Percentiles rank a stretch among this genome's conserved stretches.
These are phyloP conservation scores for Ophion costatus DNA, from an alignment of 2,888 invertebrate species.

Conservation along the genomic window DNA sequence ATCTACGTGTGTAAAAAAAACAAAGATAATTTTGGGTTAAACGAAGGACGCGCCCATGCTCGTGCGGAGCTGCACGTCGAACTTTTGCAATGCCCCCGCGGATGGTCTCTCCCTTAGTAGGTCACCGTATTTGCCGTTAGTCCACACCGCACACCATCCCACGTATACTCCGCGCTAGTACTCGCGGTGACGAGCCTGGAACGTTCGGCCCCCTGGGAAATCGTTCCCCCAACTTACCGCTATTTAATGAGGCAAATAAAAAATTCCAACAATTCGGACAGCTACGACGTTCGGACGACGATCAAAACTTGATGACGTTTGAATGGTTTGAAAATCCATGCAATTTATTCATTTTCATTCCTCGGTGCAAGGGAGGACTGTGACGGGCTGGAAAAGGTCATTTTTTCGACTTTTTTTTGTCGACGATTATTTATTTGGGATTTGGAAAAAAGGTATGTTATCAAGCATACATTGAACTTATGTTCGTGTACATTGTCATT, in stretches of 20 bases:
- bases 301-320: too few species aligned
- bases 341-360: too few species aligned
- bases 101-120: slow-evolving; percentile 67
- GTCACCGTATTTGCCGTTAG: slow-evolving; percentile 77
- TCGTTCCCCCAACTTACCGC: background rate
- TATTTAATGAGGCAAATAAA: background rate
- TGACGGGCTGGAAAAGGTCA: too few species aligned
- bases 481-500: too few species aligned
- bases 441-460: too few species aligned
- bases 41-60: slow-evolving; percentile 45
- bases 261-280: background rate
- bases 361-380: too few species aligned
- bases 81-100: background rate
- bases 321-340: too few species aligned
- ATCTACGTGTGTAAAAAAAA: background rate
- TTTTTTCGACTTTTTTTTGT: too few species aligned
- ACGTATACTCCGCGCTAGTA: slow-evolving; percentile 45
- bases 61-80: background rate
- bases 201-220: slow-evolving; percentile 15
- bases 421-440: too few species aligned
- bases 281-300: background rate
- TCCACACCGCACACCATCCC: slow-evolving; percentile 40
- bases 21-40: slow-evolving; percentile 26
- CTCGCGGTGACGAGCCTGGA: background rate
- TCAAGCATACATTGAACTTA: too few species aligned